Percentiles rank a stretch among this genome's conserved stretches.
phyloP scores from a whole-genome alignment of 1,140 invertebrate genomes.

The Mamestra configurata region DNA sequence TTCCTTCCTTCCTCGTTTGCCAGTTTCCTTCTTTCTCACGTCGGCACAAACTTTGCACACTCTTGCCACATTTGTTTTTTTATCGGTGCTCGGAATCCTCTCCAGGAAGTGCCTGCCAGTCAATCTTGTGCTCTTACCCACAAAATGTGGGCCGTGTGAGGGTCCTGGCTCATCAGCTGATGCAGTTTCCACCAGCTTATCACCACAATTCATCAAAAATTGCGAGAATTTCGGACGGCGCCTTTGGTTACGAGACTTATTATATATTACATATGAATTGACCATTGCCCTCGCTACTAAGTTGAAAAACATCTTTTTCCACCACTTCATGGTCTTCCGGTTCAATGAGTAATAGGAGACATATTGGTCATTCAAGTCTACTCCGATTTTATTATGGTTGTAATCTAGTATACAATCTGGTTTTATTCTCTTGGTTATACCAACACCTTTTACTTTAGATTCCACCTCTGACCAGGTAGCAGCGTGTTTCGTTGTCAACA shows the following conservation, averaged over 20 bases:
- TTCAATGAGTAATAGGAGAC: constrained; percentile 3
- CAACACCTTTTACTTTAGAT: constrained; percentile 50
- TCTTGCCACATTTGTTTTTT: constrained; percentile 49
- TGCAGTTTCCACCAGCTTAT: background rate
- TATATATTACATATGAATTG: background rate
- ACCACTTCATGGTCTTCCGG: constrained; percentile 51
- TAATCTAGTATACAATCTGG: constrained; percentile 56
- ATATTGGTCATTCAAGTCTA: constrained; percentile 51
- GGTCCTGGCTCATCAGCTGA: background rate
- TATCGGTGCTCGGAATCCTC: constrained; percentile 54
- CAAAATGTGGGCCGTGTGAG: constrained; percentile 18
- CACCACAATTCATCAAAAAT: constrained; percentile 4
- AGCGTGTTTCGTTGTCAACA: constrained; percentile 58
- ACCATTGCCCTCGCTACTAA: constrained; percentile 6
- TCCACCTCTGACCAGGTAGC: constrained; percentile 54
- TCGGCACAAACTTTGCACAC: constrained; percentile 63
- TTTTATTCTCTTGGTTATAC: constrained; percentile 45
- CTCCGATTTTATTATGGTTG: constrained; percentile 54
- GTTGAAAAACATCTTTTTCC: constrained; percentile 53
- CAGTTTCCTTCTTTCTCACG: constrained; percentile 54
- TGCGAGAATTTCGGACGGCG: background rate
- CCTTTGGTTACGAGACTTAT: background rate
- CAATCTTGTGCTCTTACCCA: background rate
- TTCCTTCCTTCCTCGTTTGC: constrained; percentile 61
- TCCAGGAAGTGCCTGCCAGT: constrained; percentile 54